These are phyloP conservation scores for Eumerus sabulonum DNA, from an alignment of 2,888 invertebrate genomes.

Conservation along the genomic window DNA sequence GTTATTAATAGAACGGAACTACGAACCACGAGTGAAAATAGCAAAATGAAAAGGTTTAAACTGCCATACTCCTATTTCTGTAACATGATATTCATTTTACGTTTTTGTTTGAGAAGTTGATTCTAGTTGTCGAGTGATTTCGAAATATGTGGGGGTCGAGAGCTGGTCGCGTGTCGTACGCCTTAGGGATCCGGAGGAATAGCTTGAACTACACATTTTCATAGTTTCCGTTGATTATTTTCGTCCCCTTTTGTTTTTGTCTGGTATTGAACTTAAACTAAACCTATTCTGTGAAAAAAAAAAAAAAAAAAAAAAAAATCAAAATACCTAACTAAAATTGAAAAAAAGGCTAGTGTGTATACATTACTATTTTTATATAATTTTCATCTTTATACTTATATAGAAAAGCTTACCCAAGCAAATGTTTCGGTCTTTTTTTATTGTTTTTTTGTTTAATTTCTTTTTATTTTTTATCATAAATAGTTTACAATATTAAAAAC, in stretches of 20 bases:
- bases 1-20: slow-evolving; percentile 8
- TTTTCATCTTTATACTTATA: slow-evolving; percentile 36
- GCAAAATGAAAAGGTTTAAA: neutral
- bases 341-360: slow-evolving; percentile 44
- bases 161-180: no score
- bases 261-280: no score
- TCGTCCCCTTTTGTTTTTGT: no score
- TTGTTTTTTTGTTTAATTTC: slow-evolving; percentile 44
- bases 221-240: no score
- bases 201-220: neutral
- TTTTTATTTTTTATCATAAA: slow-evolving; percentile 66
- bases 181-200: no score
- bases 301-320: no score
- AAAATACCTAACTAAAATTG: slow-evolving; percentile 4
- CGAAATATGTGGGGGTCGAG: no score
- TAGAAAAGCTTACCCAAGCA: slow-evolving; percentile 67
- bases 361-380: slow-evolving; percentile 35
- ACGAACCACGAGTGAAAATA: slow-evolving; percentile 12
- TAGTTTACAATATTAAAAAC: slow-evolving; percentile 68
- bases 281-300: no score
- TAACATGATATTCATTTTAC: neutral
- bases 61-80: no score
- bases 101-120: neutral
- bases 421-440: slow-evolving; percentile 5
- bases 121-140: neutral